These are phyloP conservation scores for Lagodon rhomboides DNA, from an alignment of 2,797 vertebrate species.

Conservation along the genomic window DNA sequence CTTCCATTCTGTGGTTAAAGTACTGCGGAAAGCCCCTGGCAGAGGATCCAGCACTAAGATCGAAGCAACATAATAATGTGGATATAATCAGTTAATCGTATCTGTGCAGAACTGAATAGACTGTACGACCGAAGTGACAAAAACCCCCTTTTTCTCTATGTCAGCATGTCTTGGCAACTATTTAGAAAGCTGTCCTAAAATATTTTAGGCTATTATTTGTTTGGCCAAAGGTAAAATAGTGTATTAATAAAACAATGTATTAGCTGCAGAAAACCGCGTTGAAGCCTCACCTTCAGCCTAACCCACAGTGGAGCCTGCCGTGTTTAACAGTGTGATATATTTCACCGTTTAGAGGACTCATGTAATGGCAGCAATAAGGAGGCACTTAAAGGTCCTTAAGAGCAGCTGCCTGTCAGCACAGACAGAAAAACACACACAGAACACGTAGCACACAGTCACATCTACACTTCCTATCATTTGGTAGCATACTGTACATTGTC, in stretches of 20 bases:
- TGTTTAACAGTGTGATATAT: conserved; percentile 64
- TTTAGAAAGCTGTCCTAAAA: conserved; percentile 4
- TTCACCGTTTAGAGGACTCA: conserved; percentile 50
- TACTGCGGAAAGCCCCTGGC: conserved; percentile 53
- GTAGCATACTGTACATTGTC: not conserved
- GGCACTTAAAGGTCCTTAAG: conserved; percentile 67
- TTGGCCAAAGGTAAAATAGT: conserved; percentile 22
- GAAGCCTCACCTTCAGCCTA: conserved; percentile 29
- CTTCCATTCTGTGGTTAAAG: conserved; percentile 32
- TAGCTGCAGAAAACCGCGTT: not conserved
- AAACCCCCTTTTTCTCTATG: not conserved
- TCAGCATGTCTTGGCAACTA: not conserved
- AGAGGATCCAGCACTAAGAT: conserved; percentile 36
- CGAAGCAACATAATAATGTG: conserved; percentile 9
- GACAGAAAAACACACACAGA: conserved; percentile 42
- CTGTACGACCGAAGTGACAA: conserved; percentile 22
- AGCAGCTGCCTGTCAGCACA: conserved; percentile 63
- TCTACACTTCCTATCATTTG: conserved; percentile 42
- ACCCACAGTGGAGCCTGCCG: conserved; percentile 19
- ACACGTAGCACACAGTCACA: conserved; percentile 38
- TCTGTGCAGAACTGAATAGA: conserved; percentile 38
- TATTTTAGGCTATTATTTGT: conserved; percentile 18
- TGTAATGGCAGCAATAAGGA: conserved; percentile 69
- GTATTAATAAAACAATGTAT: not conserved
- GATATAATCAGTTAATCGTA: conserved; percentile 52